A percentile compares a stretch with the other conserved stretches of the same genome.
Evolutionary conservation across 2,113 vertebrate genomes (phyloP).

Genomic region (Raja brachyura): DNA sequence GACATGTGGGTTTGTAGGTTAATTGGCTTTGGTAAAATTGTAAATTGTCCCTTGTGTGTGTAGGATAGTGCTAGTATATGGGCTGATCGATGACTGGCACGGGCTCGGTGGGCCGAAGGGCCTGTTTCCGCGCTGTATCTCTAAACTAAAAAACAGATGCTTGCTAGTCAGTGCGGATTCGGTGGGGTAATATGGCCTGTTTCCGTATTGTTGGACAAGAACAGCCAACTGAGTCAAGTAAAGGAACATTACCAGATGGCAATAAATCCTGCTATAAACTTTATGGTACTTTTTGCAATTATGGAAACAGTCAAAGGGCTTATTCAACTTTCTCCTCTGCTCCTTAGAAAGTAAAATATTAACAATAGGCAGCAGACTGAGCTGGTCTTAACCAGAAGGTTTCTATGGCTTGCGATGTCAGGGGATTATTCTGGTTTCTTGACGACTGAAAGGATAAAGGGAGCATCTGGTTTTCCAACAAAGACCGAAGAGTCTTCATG

Average conservation of each 20-base stretch:
- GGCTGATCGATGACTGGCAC: too few relatives aligned
- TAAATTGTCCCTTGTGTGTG: too few relatives aligned
- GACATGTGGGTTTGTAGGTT: too few relatives aligned
- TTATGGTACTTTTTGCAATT: neutral
- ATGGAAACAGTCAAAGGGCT: neutral
- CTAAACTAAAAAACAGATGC: too few relatives aligned
- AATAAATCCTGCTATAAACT: neutral
- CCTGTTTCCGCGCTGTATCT: too few relatives aligned
- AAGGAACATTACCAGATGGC: neutral
- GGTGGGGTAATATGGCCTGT: too few relatives aligned
- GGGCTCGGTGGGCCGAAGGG: too few relatives aligned
- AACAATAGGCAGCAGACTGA: neutral
- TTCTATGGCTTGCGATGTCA: neutral
- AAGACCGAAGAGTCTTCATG: neutral
- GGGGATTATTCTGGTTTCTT: neutral
- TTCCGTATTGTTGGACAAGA: too few relatives aligned
- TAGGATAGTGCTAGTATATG: too few relatives aligned
- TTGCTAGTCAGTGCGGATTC: too few relatives aligned
- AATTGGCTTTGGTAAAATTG: too few relatives aligned
- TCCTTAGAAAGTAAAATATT: neutral
- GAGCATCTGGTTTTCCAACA: neutral
- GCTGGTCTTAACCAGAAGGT: neutral
- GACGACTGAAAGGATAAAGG: neutral
- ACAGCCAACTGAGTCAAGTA: too few relatives aligned
- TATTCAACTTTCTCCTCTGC: neutral